These are phyloP conservation scores for Bambusicola thoracicus DNA, from an alignment of 2,113 vertebrate species.

Conservation along the genomic window DNA sequence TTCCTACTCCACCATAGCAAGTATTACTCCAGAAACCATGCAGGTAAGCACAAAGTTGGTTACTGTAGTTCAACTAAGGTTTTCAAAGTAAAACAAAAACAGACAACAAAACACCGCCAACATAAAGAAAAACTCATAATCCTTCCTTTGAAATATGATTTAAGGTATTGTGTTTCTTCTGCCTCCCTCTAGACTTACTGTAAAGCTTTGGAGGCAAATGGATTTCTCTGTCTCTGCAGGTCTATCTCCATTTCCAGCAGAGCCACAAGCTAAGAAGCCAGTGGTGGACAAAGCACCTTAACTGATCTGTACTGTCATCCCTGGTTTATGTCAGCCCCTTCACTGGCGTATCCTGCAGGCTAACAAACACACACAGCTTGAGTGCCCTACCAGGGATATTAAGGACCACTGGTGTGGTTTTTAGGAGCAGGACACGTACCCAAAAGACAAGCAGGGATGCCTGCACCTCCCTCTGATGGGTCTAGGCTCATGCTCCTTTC, in stretches of 20 bases:
- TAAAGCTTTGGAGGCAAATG: not conserved
- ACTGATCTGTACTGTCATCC: not conserved
- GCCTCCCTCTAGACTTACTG: not conserved
- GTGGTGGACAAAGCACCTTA: too few species aligned
- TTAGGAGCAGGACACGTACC: not conserved
- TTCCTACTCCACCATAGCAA: not conserved
- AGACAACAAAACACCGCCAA: not conserved
- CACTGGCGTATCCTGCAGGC: not conserved
- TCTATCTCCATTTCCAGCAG: not conserved
- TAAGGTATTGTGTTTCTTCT: not conserved
- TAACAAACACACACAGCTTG: not conserved
- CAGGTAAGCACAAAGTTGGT: not conserved
- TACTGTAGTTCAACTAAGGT: not conserved
- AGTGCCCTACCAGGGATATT: not conserved
- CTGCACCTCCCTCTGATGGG: not conserved
- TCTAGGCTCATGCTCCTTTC: accelerated
- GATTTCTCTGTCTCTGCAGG: not conserved
- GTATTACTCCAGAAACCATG: not conserved
- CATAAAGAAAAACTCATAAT: not conserved
- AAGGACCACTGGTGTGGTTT: not conserved
- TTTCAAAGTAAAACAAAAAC: not conserved
- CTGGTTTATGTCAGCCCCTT: accelerated
- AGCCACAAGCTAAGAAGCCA: not conserved
- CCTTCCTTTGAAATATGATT: not conserved
- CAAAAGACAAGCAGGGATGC: not conserved